phyloP scores from a whole-genome alignment of 2,113 vertebrate genomes.

The Cynocephalus volans region DNA sequence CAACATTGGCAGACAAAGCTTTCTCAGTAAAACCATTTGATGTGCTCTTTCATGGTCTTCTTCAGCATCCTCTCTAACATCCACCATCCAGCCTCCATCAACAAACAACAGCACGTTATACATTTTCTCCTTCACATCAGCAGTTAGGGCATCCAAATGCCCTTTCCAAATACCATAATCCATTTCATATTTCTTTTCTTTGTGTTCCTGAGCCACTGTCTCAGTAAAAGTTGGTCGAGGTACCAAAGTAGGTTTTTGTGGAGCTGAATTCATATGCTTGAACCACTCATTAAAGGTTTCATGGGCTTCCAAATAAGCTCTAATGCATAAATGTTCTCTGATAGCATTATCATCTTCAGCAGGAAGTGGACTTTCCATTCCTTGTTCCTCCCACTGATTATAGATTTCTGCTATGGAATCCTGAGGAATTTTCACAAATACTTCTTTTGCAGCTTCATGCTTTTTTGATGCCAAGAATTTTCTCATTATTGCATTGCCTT shows the following conservation, averaged over 20 bases:
- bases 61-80: conserved; percentile 95
- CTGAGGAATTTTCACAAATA: conserved; percentile 97
- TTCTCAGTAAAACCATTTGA: conserved; percentile 94
- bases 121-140: conserved; percentile 98
- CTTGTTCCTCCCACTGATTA: conserved; percentile 94
- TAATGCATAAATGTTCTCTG: conserved; percentile 96
- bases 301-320: conserved; percentile 98
- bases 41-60: conserved; percentile 93
- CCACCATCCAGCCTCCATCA: conserved; percentile 99
- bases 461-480: conserved; percentile 98
- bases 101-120: conserved; percentile 99
- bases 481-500: conserved; percentile 99
- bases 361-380: conserved; percentile 92
- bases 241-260: conserved; percentile 93
- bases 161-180: conserved; percentile 94
- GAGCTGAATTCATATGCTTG: conserved; percentile 95
- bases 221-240: conserved; percentile 96
- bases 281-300: conserved; percentile 99
- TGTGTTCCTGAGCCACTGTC: conserved; percentile 97
- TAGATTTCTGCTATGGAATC: conserved; percentile 98
- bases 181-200: conserved; percentile 96
- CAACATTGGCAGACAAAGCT: conserved; percentile 95
- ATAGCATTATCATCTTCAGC: conserved; percentile 97
- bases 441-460: conserved; percentile 96
- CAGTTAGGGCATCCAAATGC: conserved; percentile 94